Conservation (phyloP, 2,888 invertebrate genomes). For the Phoenoteleia sp. region DNA sequence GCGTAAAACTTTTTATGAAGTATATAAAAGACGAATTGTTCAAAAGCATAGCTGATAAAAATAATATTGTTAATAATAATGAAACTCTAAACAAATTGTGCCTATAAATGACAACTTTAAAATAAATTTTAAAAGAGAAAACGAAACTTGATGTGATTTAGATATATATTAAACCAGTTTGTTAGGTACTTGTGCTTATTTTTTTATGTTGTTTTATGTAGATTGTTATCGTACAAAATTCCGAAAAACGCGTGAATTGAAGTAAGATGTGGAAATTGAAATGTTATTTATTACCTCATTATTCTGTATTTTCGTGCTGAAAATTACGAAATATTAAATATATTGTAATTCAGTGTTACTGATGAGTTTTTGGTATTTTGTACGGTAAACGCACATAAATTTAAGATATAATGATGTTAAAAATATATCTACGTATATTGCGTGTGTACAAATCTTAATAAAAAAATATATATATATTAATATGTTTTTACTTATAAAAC, state of each 20-base stretch:
- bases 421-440: conserved; percentile 5
- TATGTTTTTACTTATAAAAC: no score
- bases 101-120: conserved; percentile 61
- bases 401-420: conserved; percentile 7
- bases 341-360: conserved; percentile 4
- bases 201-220: not conserved
- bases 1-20: conserved; percentile 38
- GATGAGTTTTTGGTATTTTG: conserved; percentile 11
- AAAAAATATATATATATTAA: conserved; percentile 18
- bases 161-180: conserved; percentile 36
- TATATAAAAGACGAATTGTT: conserved; percentile 62
- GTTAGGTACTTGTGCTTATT: conserved; percentile 30
- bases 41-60: conserved; percentile 68
- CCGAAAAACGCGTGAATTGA: not conserved
- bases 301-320: conserved; percentile 18
- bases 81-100: conserved; percentile 61
- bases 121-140: conserved; percentile 27
- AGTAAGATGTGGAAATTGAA: not conserved
- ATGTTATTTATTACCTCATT: not conserved
- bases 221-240: not conserved
- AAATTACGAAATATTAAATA: not conserved
- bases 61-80: conserved; percentile 53
- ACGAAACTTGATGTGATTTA: conserved; percentile 56
- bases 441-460: conserved; percentile 42
- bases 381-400: not conserved